A percentile compares a stretch with the other conserved stretches of the same genome.
Conservation (phyloP, 1,140 invertebrate genomes). For the Gonatopus flavifemur region DNA sequence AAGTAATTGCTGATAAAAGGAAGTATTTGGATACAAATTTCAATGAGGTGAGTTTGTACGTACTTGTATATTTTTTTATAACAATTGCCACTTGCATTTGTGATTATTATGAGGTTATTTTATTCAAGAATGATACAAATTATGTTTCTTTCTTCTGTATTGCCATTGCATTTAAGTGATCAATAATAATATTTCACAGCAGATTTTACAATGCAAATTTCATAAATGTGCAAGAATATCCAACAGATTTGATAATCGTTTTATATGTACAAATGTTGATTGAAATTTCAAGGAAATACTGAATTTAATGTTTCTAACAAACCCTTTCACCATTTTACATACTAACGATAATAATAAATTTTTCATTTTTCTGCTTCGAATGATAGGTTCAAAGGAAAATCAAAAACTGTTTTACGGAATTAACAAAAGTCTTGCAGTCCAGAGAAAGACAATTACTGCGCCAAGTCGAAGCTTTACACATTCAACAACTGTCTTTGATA, state of each 20-base stretch:
- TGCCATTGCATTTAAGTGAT: background rate
- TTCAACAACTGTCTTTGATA: conserved; percentile 50
- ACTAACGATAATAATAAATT: background rate
- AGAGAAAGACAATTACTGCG: conserved; percentile 60
- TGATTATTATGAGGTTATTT: background rate
- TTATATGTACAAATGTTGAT: background rate
- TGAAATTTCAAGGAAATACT: background rate
- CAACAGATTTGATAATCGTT: background rate
- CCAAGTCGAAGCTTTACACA: conserved; percentile 60
- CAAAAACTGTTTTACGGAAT: conserved; percentile 53
- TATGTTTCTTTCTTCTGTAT: conserved; percentile 1
- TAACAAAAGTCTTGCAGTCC: conserved; percentile 51
- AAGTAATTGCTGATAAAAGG: conserved; percentile 44
- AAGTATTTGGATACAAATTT: conserved; percentile 38
- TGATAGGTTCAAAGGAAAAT: conserved; percentile 56
- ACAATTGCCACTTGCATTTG: background rate
- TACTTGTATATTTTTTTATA: background rate
- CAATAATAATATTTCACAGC: background rate
- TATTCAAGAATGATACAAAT: background rate
- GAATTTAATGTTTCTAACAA: background rate
- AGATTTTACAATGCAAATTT: background rate
- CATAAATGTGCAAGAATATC: background rate
- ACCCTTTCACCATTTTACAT: background rate
- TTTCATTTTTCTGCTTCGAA: conserved; percentile 16
- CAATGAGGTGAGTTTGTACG: conserved; percentile 31